These are phyloP conservation scores for Bombus consobrinus DNA, from an alignment of 1,140 invertebrate genomes.

Conservation along the genomic window DNA sequence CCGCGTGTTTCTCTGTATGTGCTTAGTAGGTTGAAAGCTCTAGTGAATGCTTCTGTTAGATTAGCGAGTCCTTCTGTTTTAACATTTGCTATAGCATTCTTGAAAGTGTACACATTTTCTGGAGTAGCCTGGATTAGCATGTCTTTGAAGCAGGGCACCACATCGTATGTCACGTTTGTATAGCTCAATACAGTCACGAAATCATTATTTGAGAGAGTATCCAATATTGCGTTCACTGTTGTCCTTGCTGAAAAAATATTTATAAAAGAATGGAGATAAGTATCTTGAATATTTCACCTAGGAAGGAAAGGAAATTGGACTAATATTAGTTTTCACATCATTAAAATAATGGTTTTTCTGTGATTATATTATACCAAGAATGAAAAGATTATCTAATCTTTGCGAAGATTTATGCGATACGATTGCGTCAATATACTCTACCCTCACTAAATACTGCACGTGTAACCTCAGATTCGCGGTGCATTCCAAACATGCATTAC, in stretches of 20 bases:
- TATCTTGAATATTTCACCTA: background rate
- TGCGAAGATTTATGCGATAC: background rate
- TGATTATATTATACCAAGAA: background rate
- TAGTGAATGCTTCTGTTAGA: constrained; percentile 91
- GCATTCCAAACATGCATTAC: constrained; percentile 26
- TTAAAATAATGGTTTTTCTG: background rate
- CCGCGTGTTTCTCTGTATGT: constrained; percentile 85
- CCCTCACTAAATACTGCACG: constrained; percentile 14
- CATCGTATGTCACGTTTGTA: constrained; percentile 85
- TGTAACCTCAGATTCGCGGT: constrained; percentile 23
- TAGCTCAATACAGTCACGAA: constrained; percentile 96
- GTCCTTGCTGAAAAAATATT: constrained; percentile 82
- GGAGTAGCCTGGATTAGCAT: constrained; percentile 95
- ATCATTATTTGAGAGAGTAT: constrained; percentile 99
- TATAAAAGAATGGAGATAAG: background rate
- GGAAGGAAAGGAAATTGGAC: background rate
- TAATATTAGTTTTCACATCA: background rate
- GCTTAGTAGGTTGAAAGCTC: constrained; percentile 93
- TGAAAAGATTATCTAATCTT: background rate
- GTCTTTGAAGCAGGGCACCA: constrained; percentile 92
- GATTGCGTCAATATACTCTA: background rate
- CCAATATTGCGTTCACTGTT: constrained; percentile 93
- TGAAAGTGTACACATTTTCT: constrained; percentile 93
- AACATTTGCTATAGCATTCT: constrained; percentile 87
- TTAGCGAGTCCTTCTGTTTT: constrained; percentile 92